Conservation (phyloP, 1,140 invertebrate species). For the Bombus turneri region DNA sequence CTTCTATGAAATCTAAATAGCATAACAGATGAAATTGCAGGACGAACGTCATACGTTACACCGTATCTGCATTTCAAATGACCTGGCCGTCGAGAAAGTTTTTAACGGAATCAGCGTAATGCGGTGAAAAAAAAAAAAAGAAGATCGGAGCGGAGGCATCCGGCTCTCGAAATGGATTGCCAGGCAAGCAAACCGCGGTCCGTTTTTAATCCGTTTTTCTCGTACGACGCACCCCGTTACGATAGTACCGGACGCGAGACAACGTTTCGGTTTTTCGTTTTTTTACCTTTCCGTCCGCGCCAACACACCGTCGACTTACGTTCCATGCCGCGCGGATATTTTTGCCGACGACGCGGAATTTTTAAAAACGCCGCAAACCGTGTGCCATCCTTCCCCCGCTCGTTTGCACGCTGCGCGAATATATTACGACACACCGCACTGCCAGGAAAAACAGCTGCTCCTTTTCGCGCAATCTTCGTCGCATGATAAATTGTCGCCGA, state of each 20-base stretch:
- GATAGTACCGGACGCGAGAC: neutral
- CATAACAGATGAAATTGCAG: neutral
- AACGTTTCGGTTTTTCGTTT: neutral
- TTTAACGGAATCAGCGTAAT: neutral
- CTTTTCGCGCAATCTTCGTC: neutral
- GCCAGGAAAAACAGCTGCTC: neutral
- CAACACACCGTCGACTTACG: neutral
- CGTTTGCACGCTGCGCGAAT: neutral
- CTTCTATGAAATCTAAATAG: neutral
- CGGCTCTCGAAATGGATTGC: conserved; percentile 5
- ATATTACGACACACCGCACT: neutral
- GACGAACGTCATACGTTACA: neutral
- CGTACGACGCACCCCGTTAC: neutral
- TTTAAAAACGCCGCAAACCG: neutral
- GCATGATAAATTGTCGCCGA: neutral
- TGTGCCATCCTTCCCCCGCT: neutral
- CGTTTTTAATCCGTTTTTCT: conserved; percentile 10
- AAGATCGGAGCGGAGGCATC: neutral
- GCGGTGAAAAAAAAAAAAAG: neutral
- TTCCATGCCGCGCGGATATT: neutral
- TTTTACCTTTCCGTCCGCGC: neutral
- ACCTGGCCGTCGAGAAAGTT: conserved; percentile 2
- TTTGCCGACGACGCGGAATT: neutral
- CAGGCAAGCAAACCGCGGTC: neutral
- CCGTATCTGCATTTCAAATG: conserved; percentile 5